phyloP scores from a whole-genome alignment of 1,140 invertebrate genomes.

The Sitophilus oryzae region DNA sequence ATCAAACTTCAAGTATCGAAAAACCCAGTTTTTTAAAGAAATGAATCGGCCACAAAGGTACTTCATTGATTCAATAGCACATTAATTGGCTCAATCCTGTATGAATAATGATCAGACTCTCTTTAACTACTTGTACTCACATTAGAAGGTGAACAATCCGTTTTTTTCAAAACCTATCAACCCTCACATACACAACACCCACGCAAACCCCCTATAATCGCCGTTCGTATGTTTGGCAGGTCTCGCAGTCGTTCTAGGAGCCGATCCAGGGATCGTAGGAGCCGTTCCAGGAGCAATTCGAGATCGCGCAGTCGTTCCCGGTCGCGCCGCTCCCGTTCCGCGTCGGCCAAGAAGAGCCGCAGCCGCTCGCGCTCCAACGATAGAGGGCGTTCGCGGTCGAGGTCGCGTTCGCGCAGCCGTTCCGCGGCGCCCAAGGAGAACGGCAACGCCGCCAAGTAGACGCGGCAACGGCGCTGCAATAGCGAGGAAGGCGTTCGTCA shows the following conservation, averaged over 20 bases:
- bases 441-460: constrained; percentile 19
- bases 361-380: constrained; percentile 37
- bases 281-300: constrained; percentile 41
- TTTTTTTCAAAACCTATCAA: no score
- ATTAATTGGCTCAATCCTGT: no score
- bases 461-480: no score
- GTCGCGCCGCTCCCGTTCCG: constrained; percentile 39
- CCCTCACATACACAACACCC: background rate
- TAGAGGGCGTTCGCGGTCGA: constrained; percentile 32
- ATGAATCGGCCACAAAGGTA: no score
- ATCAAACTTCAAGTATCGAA: no score
- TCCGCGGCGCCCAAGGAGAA: constrained; percentile 36
- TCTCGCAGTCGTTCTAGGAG: constrained; percentile 49
- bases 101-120: no score
- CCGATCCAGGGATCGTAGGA: constrained; percentile 41
- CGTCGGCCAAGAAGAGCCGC: constrained; percentile 36
- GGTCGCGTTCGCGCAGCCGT: constrained; percentile 36
- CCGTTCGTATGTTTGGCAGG: constrained; percentile 25
- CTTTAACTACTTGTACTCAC: no score
- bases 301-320: constrained; percentile 42
- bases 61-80: no score
- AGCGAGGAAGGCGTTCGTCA: no score
- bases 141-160: no score
- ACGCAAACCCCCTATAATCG: background rate
- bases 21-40: no score